A percentile compares a stretch with the other conserved stretches of the same genome.
phyloP scores from a whole-genome alignment of 2,888 invertebrate genomes.

The Limenitis camilla region DNA sequence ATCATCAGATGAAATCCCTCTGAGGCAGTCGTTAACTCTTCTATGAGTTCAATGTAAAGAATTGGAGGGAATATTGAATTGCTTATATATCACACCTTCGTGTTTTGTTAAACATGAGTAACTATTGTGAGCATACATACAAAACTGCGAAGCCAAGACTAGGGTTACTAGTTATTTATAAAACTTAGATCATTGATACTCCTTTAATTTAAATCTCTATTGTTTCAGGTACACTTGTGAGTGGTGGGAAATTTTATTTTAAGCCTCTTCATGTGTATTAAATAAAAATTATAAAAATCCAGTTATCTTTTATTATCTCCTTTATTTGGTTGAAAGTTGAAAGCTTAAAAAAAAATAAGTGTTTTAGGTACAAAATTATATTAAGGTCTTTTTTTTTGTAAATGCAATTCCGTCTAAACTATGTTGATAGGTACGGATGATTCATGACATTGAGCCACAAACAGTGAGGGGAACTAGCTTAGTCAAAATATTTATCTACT shows the following conservation, averaged over 20 bases:
- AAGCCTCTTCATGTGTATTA: slow-evolving; percentile 46
- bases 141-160: too few species aligned
- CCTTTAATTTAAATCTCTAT: slow-evolving; percentile 14
- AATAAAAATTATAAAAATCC: slow-evolving; percentile 58
- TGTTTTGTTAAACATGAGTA: slow-evolving; percentile 36
- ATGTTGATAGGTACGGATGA: too few species aligned
- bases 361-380: too few species aligned
- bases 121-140: slow-evolving; percentile 55
- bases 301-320: slow-evolving; percentile 18
- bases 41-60: slow-evolving; percentile 58
- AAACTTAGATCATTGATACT: background rate
- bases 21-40: slow-evolving; percentile 60
- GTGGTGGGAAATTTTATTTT: slow-evolving; percentile 33
- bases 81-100: slow-evolving; percentile 56
- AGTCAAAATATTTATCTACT: too few species aligned
- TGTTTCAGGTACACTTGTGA: slow-evolving; percentile 58
- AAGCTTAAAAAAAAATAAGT: too few species aligned
- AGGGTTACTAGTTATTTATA: too few species aligned
- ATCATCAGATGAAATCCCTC: slow-evolving; percentile 35
- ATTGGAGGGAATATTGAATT: slow-evolving; percentile 54
- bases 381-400: too few species aligned
- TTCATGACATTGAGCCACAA: too few species aligned
- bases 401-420: too few species aligned
- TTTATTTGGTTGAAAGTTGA: background rate
- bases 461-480: too few species aligned